Percentiles rank a stretch among this genome's conserved stretches.
Conservation (phyloP, 1,140 invertebrate species). For the Campoletis sonorensis region DNA sequence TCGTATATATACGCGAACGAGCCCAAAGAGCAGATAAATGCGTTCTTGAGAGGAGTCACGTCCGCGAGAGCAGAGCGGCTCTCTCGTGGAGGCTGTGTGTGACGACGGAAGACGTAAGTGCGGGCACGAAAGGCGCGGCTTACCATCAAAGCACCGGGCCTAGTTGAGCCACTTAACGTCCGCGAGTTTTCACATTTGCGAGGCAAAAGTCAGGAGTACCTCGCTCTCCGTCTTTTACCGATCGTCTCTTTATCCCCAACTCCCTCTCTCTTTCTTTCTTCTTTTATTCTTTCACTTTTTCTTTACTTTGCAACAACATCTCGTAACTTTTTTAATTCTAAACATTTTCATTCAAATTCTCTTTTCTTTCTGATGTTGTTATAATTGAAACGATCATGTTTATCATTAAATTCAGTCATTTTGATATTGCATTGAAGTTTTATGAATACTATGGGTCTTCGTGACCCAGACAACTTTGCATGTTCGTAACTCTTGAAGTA, state of each 20-base stretch:
- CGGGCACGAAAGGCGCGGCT: constrained; percentile 58
- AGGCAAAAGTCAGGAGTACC: constrained; percentile 64
- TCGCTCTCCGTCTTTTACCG: constrained; percentile 28
- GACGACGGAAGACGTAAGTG: constrained; percentile 53
- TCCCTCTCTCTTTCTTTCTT: background rate
- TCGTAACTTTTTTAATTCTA: no score
- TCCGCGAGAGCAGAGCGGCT: constrained; percentile 17
- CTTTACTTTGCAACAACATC: background rate
- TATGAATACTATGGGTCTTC: no score
- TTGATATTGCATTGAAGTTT: no score
- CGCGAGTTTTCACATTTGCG: constrained; percentile 72
- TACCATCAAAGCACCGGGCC: constrained; percentile 68
- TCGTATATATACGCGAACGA: constrained; percentile 44
- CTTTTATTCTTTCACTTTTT: background rate
- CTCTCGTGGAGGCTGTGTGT: constrained; percentile 47
- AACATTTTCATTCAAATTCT: no score
- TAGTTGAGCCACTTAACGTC: constrained; percentile 73
- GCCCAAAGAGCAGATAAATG: constrained; percentile 53
- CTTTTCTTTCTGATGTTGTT: no score
- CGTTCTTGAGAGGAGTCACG: constrained; percentile 36
- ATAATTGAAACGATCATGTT: no score
- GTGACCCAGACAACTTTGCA: no score
- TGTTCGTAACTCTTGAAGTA: no score
- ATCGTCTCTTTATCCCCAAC: constrained; percentile 29
- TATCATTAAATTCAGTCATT: no score